Evolutionary conservation across 2,113 vertebrate species (phyloP).

Genomic region (Cercopithecus mona): DNA sequence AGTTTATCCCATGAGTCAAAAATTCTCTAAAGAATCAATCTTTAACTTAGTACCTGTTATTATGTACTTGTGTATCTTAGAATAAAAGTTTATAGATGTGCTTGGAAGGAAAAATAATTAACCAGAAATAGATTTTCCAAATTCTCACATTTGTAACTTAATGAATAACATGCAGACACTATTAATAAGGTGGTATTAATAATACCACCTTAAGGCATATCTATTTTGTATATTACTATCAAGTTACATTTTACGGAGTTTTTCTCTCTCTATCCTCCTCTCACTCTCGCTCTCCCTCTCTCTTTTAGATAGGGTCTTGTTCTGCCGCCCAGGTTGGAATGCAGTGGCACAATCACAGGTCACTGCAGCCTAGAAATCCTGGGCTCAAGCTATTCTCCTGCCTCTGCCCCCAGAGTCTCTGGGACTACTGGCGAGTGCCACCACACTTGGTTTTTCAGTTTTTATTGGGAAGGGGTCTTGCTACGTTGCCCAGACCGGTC

Average conservation of each 20-base stretch:
- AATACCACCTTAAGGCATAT: not conserved
- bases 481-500: too few relatives aligned
- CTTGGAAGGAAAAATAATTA: constrained; percentile 44
- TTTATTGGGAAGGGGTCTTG: too few relatives aligned
- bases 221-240: constrained; percentile 19
- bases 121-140: not conserved
- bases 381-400: too few relatives aligned
- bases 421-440: too few relatives aligned
- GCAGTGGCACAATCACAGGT: too few relatives aligned
- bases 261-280: not conserved
- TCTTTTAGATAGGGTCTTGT: too few relatives aligned
- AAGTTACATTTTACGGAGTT: constrained; percentile 16
- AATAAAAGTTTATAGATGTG: not conserved
- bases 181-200: too few relatives aligned
- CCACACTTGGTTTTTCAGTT: too few relatives aligned
- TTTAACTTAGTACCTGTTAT: not conserved
- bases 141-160: constrained; percentile 27
- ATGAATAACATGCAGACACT: constrained; percentile 34
- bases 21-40: not conserved
- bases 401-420: too few relatives aligned
- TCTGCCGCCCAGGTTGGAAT: too few relatives aligned
- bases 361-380: too few relatives aligned
- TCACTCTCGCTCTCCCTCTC: too few relatives aligned
- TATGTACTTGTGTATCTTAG: not conserved
- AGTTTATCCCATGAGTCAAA: constrained; percentile 31